Evolutionary conservation across 1,140 invertebrate genomes (phyloP).

Genomic region (Drosophila lacteicornis): DNA sequence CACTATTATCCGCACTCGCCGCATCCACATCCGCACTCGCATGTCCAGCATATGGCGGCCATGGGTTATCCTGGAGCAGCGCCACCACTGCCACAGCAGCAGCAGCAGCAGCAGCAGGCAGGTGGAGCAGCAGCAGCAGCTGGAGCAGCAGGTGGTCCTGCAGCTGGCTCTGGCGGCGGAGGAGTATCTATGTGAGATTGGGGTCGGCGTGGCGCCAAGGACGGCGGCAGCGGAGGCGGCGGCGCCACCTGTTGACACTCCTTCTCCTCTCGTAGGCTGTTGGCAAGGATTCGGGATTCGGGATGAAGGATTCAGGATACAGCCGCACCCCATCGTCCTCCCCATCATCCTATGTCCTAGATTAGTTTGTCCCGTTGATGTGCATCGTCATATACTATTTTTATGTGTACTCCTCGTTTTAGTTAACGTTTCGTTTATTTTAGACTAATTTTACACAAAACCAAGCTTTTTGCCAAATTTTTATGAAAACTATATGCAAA

Average conservation of each 20-base stretch:
- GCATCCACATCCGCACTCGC: conserved; percentile 41
- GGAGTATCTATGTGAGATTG: conserved; percentile 67
- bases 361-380: conserved; percentile 36
- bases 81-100: conserved; percentile 29
- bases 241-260: conserved; percentile 80
- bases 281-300: conserved; percentile 38
- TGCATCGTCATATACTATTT: conserved; percentile 43
- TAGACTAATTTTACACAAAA: conserved; percentile 76
- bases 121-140: conserved; percentile 28
- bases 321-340: neutral
- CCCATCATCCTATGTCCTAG: conserved; percentile 24
- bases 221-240: conserved; percentile 60
- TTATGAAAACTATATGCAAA: conserved; percentile 48
- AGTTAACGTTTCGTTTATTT: conserved; percentile 63
- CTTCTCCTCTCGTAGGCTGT: conserved; percentile 36
- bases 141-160: conserved; percentile 24
- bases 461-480: conserved; percentile 80
- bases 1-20: conserved; percentile 48
- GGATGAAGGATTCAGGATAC: conserved; percentile 26
- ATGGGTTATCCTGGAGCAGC: conserved; percentile 67
- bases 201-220: conserved; percentile 77
- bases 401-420: conserved; percentile 42
- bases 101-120: conserved; percentile 32
- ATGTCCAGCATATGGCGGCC: conserved; percentile 67
- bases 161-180: conserved; percentile 23